These are phyloP conservation scores for Drosophila baimaii DNA, from an alignment of 1,140 invertebrate species.

Conservation along the genomic window DNA sequence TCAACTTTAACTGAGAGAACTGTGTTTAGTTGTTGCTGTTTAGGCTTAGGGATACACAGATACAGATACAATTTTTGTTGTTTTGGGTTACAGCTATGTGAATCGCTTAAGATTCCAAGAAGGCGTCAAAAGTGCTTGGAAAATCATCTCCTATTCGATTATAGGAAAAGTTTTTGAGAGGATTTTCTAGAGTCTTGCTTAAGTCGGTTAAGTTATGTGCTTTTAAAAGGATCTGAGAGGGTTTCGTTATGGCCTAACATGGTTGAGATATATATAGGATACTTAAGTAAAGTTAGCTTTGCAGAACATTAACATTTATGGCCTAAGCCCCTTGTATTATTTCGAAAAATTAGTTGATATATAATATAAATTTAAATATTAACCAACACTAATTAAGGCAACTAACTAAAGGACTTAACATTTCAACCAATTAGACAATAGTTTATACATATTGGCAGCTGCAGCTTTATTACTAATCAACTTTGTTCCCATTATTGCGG, in stretches of 20 bases:
- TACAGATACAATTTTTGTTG: slow-evolving; percentile 13
- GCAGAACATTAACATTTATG: neutral
- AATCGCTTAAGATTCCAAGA: slow-evolving; percentile 54
- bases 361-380: neutral
- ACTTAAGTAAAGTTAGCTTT: neutral
- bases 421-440: neutral
- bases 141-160: slow-evolving; percentile 36
- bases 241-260: neutral
- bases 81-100: slow-evolving; percentile 52
- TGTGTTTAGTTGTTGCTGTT: slow-evolving; percentile 61
- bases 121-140: slow-evolving; percentile 31
- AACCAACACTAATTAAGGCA: neutral
- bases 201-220: slow-evolving; percentile 3
- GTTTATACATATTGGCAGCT: slow-evolving; percentile 10
- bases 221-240: neutral
- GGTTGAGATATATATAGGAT: neutral
- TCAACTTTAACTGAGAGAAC: slow-evolving; percentile 46
- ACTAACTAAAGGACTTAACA: no score
- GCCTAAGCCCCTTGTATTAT: no score
- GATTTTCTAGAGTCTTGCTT: neutral
- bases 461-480: neutral
- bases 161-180: slow-evolving; percentile 28
- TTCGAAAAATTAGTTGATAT: neutral
- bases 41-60: slow-evolving; percentile 9
- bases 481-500: neutral